Base-by-base conservation (phyloP, 2,797 vertebrate genomes). In the Pachyuromys duprasi region DNA sequence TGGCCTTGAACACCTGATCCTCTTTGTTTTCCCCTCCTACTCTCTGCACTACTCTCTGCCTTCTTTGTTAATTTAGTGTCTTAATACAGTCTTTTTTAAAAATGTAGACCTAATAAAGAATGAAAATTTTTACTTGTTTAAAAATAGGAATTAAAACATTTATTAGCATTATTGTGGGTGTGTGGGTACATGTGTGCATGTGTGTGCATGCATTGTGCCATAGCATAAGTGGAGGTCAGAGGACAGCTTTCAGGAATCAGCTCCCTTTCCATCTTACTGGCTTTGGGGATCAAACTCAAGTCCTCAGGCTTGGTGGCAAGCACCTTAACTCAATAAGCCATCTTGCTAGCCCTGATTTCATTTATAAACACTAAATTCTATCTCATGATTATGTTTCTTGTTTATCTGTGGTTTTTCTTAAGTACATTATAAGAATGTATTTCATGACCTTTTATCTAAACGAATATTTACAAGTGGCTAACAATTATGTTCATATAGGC, bases 21-120 rank as follows among this genome's bases (percentile, higher is more conserved):
- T 81, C 55, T 3, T 11, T 15, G n/a, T n/a, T 49, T 24, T 81
- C n/a, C 15, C 78, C 53, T 80, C 18, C 33, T 57, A 80, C n/a
- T n/a, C n/a, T 39, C 11, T 57, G 33, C 22, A 4, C 53, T 24
- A 80, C 53, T 11, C 33, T 80, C 20, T 81, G 55, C 9, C 42
- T 65, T 95, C 33, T 92, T 83, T 69, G 49, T 97, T 96, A 39
- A 17, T 45, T 92, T 96, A 92, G 89, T 24, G n/a, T 75, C 49
- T 95, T 97, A 84, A 84, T 42, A 74, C 8, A 92, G 49, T 49
- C 49, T 49, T 49, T 49, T 49, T 49, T 49, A 49, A 93, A 88
- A 96, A 90, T 86, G 11, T 24, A 95, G n/a, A 49, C 42, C 42
- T 82, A 45, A 63, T 26, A 82, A 63, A 42, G 60, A 82, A 42